Base-by-base conservation (phyloP, 1,140 invertebrate genomes). In the Drosophila auraria region DNA sequence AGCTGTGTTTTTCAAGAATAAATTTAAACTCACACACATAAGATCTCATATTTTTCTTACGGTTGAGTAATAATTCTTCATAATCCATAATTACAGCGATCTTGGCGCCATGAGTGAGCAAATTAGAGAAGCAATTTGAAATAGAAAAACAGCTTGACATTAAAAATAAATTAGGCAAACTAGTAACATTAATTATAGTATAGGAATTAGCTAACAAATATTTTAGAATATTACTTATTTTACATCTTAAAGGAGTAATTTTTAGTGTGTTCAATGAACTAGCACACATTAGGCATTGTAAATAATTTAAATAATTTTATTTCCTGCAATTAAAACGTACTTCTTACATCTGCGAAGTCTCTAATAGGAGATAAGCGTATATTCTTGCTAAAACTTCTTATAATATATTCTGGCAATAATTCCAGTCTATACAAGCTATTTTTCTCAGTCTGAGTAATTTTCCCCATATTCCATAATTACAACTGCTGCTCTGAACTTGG, bases 101-200 rank as follows among this genome's bases (percentile, higher is more conserved):
- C 84, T 78, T 69, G 51, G 27, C 47, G 63, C 65, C 66, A 79
- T 84, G 70, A 84, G 64, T 89, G 53, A 70, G 23, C 9, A 76
- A 87, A 87, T 87, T 89, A 79, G 84, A 82, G 66, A 74, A 60
- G 47, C 66, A 83, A 89, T 83, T 80, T 83, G 56, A 75, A 76
- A 80, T 74, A 64, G 44, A 17, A 33, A n/a, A 69, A 36, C 14
- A 2, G 11, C 2, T 20, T 8, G 6, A 9, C 7, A 36, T 14
- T 20, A 4, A 14, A 20, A 36, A 54, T 51, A 15, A 30, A 51
- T 51, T n/a, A 27, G 25, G 14, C 5, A 23, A 47, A 14, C 2
- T 11, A 45, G 20, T 3, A 5, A 5, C 36, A 14, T 38, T 2
- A 14, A 38, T 5, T 11, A 14, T 38, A 38, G 36, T 36, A 11